Evolutionary conservation across 2,888 invertebrate genomes (phyloP), one percentile per base, ranked within the genome.

Genomic region (Oxytorus armatus): DNA sequence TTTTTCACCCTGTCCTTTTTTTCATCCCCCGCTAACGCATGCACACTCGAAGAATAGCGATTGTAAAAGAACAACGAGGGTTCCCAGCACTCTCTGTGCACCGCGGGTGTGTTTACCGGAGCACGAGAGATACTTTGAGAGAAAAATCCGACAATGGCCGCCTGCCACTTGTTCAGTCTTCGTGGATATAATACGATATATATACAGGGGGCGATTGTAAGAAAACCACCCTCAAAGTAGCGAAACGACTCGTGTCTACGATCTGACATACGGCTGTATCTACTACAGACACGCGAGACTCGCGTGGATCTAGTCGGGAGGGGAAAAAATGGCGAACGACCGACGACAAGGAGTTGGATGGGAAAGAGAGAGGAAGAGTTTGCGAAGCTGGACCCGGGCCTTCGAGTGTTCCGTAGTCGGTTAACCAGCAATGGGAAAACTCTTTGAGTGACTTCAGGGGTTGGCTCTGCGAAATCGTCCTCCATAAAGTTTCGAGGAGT

Each of bases 401-500:
- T 59, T 59, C 23, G 11, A 29, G 11, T 39, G 39, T 42, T 21
- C n/a, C 14, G 61, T 76, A 33, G 33, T 51, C 44, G 53, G 33
- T 77, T 63, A 77, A 63, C 44, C 70, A 47, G 36, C 69, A 44
- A 77, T 69, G 47, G 55, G 14, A 63, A 69, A 77, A 63, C 23
- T 69, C 76, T 69, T 70, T 69, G 42, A 11, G 39, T 11, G 29
- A 8, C 36, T 4, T 5, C 3, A 5, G 39, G 39, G 14, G 51
- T 55, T 59, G 53, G 49, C 42, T 51, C 42, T 33, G 21, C 33
- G 3, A 18, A n/a, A 61, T 14, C 14, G 23, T 51, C 16, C 63
- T 18, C n/a, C n/a, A n/a, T 10, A 10, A 70, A 77, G 77, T 77
- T 77, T 77, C 47, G 47, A 63, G 69, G n/a, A 76, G 66, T 75